Percentiles rank a stretch among this genome's conserved stretches.
These are phyloP conservation scores for Drosophila formosana DNA, from an alignment of 2,888 invertebrate genomes.

Conservation along the genomic window DNA sequence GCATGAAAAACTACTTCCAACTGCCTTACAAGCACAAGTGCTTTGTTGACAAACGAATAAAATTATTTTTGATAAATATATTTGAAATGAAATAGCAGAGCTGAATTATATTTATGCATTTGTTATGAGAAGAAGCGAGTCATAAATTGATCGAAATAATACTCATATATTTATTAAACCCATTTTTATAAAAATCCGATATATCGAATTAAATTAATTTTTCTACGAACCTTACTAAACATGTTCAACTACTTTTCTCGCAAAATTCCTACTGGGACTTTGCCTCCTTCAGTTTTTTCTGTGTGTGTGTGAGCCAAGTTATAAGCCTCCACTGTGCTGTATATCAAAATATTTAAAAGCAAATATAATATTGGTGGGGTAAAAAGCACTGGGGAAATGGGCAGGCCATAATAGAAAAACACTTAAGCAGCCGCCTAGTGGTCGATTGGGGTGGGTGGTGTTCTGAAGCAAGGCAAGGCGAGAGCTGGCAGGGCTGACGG, in stretches of 20 bases:
- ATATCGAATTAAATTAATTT: too few relatives aligned
- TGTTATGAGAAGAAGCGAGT: too few relatives aligned
- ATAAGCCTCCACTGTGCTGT: constrained; percentile 76
- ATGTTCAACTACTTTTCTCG: constrained; percentile 3
- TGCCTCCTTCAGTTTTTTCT: constrained; percentile 18
- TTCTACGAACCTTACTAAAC: neutral
- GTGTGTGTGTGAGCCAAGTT: constrained; percentile 57
- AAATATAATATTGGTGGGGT: constrained; percentile 78
- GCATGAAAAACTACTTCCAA: constrained; percentile 28
- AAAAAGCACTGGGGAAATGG: constrained; percentile 59
- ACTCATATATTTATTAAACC: neutral
- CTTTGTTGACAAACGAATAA: neutral
- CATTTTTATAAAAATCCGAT: too few relatives aligned
- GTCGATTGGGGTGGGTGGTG: constrained; percentile 27
- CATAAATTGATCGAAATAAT: too few relatives aligned
- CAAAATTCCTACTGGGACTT: constrained; percentile 37
- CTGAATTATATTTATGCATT: neutral
- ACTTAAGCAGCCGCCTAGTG: constrained; percentile 70
- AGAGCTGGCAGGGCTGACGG: constrained; percentile 1
- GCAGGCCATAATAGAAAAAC: constrained; percentile 79
- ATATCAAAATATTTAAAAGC: constrained; percentile 84
- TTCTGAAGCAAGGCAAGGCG: neutral
- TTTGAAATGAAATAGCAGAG: neutral
- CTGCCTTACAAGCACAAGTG: too few relatives aligned
- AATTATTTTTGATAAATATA: constrained; percentile 1